Evolutionary conservation across 2,113 vertebrate genomes (phyloP), one percentile per base, ranked within the genome.

Genomic region (Rhinopomastus cyanomelas): DNA sequence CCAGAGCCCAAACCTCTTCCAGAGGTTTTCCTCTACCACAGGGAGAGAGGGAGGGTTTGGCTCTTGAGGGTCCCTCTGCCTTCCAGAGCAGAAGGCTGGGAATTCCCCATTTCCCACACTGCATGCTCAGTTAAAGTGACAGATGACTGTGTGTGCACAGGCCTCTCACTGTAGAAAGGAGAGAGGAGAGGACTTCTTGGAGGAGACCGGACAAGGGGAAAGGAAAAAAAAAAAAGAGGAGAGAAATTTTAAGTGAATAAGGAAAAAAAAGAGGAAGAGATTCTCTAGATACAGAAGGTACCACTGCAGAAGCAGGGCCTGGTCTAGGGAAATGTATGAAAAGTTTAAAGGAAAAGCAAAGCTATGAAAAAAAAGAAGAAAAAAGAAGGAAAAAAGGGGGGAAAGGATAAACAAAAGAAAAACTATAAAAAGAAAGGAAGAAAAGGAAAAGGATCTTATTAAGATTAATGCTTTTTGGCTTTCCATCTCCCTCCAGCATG

Each of bases 401-500:
- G n/a, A n/a, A n/a, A n/a, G n/a, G n/a, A n/a, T n/a, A n/a, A n/a
- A n/a, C n/a, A 92, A 90, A 87, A 90, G 64, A 55, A 87, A 90
- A 92, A 74, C 78, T 80, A 9, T 30, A 55, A 85, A 36, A 23
- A 75, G 78, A 74, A 42, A 34, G 59, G 5, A n/a, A 22, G 29
- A 73, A 62, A 46, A 46, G 14, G 81, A 59, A 92, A 93, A 91
- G 92, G 78, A 95, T 87, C 92, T 93, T 93, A 95, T 96, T 96
- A 95, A 95, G 93, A 95, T 95, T 89, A 95, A 96, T 96, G 95
- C 61, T 93, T 96, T 92, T 91, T 94, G 91, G 95, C 95, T 96
- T 93, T 69, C 79, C 87, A 69, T 91, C 82, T 94, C 94, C 77
- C 88, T 95, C 87, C 81, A 88, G 91, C 93, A 91, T 95, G 94